Conservation (phyloP, 2,797 vertebrate genomes). For the Pseudomugil gertrudae region DNA sequence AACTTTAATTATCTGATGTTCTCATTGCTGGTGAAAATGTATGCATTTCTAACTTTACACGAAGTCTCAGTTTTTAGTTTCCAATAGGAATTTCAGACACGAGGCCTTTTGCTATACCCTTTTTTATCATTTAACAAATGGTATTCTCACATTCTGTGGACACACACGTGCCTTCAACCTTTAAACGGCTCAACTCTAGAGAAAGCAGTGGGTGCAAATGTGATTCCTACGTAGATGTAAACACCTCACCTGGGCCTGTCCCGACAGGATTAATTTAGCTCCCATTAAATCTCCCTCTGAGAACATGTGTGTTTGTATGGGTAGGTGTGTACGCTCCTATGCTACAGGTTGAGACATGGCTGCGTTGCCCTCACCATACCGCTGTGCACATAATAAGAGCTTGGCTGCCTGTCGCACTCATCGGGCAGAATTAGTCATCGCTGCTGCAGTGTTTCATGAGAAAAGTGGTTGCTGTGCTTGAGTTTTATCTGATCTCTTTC, state of each 20-base stretch:
- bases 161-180: constrained; percentile 56
- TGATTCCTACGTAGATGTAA: constrained; percentile 76
- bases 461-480: constrained; percentile 9
- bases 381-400: constrained; percentile 58
- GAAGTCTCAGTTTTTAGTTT: constrained; percentile 5
- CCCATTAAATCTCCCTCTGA: constrained; percentile 59
- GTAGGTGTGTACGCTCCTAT: constrained; percentile 66
- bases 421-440: constrained; percentile 61
- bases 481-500: constrained; percentile 42
- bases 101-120: constrained; percentile 5
- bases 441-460: constrained; percentile 21
- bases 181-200: constrained; percentile 54
- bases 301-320: constrained; percentile 23
- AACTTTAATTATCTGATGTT: neutral
- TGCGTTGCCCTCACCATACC: constrained; percentile 60
- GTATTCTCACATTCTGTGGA: constrained; percentile 44
- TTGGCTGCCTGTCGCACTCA: constrained; percentile 55
- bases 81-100: constrained; percentile 17
- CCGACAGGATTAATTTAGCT: constrained; percentile 72
- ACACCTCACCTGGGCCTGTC: constrained; percentile 79
- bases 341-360: constrained; percentile 73
- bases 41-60: neutral
- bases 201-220: constrained; percentile 76
- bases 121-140: constrained; percentile 33
- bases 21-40: neutral